Evolutionary conservation across 2,888 invertebrate species (phyloP).

Genomic region (Hedya salicella): DNA sequence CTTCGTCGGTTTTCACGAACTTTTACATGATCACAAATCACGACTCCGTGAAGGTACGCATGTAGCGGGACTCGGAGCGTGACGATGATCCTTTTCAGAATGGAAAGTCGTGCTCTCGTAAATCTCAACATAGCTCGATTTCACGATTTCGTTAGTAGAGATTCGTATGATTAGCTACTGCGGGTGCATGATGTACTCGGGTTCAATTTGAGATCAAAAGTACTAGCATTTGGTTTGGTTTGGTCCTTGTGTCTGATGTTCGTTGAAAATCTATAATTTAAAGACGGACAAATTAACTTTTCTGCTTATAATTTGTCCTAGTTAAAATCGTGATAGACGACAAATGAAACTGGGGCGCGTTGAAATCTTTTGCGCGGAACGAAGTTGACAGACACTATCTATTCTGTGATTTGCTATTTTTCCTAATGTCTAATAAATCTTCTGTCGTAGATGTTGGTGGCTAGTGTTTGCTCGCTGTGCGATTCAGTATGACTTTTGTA

Average conservation of each 20-base stretch:
- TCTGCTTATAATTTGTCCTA: neutral
- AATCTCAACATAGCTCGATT: conserved; percentile 5
- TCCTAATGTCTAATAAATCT: no score
- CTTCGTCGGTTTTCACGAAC: conserved; percentile 11
- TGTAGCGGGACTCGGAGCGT: conserved; percentile 24
- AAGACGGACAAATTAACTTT: no score
- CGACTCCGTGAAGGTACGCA: conserved; percentile 16
- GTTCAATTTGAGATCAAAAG: no score
- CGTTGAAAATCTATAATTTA: neutral
- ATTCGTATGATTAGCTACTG: neutral
- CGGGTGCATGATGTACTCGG: no score
- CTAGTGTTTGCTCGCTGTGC: no score
- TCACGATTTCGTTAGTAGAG: conserved; percentile 3
- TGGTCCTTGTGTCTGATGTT: no score
- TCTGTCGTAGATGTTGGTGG: no score
- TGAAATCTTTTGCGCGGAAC: conserved; percentile 27
- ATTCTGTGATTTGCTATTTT: neutral
- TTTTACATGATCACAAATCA: conserved; percentile 13
- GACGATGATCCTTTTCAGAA: conserved; percentile 13
- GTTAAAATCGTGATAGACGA: neutral
- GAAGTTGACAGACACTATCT: neutral
- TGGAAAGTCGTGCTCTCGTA: conserved; percentile 28
- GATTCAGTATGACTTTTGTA: no score
- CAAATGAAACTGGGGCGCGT: conserved; percentile 11
- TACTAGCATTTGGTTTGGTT: no score